phyloP scores from a whole-genome alignment of 2,113 vertebrate species.

The Piprites chloris region DNA sequence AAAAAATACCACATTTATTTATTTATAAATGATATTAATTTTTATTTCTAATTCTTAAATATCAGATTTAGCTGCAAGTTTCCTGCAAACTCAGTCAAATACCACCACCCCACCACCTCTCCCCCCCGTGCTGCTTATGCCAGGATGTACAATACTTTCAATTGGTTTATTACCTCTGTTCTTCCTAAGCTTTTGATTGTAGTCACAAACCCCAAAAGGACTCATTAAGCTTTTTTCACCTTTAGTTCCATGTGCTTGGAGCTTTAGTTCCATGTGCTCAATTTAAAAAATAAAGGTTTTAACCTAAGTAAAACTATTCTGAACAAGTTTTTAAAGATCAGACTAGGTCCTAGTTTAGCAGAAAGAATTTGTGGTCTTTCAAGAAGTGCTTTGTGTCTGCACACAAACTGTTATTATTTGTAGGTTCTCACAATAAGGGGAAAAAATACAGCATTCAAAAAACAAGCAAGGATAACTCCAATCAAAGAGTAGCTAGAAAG shows the following conservation, averaged over 20 bases:
- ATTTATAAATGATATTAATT: not conserved
- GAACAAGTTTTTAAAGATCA: slow-evolving; percentile 18
- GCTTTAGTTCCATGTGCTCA: too few relatives aligned
- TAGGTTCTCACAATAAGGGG: not conserved
- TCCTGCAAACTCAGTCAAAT: slow-evolving; percentile 1
- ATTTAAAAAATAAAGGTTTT: slow-evolving; percentile 47
- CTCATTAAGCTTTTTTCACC: slow-evolving; percentile 54
- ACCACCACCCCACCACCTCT: too few relatives aligned
- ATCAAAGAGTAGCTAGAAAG: not conserved
- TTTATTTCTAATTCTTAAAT: not conserved
- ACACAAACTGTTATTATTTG: not conserved
- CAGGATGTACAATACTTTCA: not conserved
- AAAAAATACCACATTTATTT: not conserved
- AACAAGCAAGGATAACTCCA: not conserved
- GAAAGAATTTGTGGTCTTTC: not conserved
- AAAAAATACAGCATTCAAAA: not conserved
- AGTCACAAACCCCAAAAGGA: slow-evolving; percentile 61
- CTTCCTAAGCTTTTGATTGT: slow-evolving; percentile 59
- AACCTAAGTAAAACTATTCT: slow-evolving; percentile 31
- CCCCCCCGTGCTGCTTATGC: not conserved
- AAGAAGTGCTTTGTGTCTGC: not conserved
- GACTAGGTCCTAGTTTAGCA: not conserved
- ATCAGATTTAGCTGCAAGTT: not conserved
- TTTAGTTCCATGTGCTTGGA: slow-evolving; percentile 25
- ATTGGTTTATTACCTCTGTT: slow-evolving; percentile 21